phyloP scores from a whole-genome alignment of 2,113 vertebrate genomes.

The Triplophysa siluroides region DNA sequence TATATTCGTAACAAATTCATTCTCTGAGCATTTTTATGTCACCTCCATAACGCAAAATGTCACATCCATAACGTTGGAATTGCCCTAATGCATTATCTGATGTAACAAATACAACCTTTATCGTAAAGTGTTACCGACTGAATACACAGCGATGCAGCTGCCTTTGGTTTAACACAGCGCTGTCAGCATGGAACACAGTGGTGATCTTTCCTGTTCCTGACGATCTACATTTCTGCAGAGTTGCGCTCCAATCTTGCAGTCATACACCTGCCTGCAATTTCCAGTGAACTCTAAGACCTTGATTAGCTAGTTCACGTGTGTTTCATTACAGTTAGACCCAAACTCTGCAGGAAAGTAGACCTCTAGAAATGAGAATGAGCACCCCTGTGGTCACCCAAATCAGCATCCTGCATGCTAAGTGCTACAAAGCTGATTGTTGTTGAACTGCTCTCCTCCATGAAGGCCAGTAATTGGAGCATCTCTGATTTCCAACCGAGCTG shows the following conservation, averaged over 20 bases:
- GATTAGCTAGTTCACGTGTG: conserved; percentile 31
- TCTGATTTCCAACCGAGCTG: neutral
- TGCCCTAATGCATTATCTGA: too few relatives aligned
- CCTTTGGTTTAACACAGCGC: neutral
- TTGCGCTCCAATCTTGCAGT: neutral
- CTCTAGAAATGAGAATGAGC: neutral
- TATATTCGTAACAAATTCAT: too few relatives aligned
- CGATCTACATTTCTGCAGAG: conserved; percentile 12
- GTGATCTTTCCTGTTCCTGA: conserved; percentile 18
- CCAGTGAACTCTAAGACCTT: conserved; percentile 32
- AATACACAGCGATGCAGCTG: neutral
- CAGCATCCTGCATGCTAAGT: conserved; percentile 18
- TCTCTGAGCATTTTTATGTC: too few relatives aligned
- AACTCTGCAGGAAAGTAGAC: conserved; percentile 1
- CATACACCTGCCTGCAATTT: conserved; percentile 11
- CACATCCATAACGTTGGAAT: too few relatives aligned
- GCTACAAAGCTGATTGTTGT: conserved; percentile 16
- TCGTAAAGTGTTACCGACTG: too few relatives aligned
- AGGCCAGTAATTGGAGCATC: conserved; percentile 19
- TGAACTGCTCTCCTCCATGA: conserved; percentile 23
- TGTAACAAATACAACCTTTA: too few relatives aligned
- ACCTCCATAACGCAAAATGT: too few relatives aligned
- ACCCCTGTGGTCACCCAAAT: conserved; percentile 10
- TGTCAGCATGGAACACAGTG: neutral
- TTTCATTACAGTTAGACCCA: neutral